A percentile compares a stretch with the other conserved stretches of the same genome.
Conservation (phyloP, 2,113 vertebrate genomes). For the Phasianus colchicus region DNA sequence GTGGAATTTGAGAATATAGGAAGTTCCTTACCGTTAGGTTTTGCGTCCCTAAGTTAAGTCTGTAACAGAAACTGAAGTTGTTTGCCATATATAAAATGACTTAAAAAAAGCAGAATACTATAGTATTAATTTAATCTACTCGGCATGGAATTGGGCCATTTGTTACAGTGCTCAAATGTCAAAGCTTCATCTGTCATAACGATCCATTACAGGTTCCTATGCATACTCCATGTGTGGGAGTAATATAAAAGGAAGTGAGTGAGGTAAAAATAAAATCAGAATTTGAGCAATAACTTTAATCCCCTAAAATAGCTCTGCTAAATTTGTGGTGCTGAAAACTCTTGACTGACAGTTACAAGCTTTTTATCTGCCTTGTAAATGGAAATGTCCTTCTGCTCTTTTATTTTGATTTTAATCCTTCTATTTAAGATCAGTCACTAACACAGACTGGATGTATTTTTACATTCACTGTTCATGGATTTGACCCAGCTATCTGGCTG, state of each 20-base stretch:
- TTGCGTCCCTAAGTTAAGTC: background rate
- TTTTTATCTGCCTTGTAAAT: slow-evolving; percentile 17
- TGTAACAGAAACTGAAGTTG: background rate
- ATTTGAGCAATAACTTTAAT: slow-evolving; percentile 21
- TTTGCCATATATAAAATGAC: background rate
- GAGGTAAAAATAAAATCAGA: background rate
- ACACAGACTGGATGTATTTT: background rate
- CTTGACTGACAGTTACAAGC: slow-evolving; percentile 15
- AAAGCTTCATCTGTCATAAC: slow-evolving; percentile 5
- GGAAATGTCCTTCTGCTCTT: background rate
- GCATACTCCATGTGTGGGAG: background rate
- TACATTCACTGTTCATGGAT: background rate
- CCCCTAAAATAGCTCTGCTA: background rate
- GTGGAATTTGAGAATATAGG: background rate
- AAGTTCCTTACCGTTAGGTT: background rate
- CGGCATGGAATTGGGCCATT: background rate
- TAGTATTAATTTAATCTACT: background rate
- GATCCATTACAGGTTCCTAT: slow-evolving; percentile 7
- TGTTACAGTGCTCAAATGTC: background rate
- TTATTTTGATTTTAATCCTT: background rate
- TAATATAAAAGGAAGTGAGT: background rate
- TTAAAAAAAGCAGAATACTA: background rate
- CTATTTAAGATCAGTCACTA: background rate
- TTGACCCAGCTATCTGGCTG: background rate
- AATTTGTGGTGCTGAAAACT: slow-evolving; percentile 53